phyloP scores from a whole-genome alignment of 2,113 vertebrate species.

The Bufo gargarizans region DNA sequence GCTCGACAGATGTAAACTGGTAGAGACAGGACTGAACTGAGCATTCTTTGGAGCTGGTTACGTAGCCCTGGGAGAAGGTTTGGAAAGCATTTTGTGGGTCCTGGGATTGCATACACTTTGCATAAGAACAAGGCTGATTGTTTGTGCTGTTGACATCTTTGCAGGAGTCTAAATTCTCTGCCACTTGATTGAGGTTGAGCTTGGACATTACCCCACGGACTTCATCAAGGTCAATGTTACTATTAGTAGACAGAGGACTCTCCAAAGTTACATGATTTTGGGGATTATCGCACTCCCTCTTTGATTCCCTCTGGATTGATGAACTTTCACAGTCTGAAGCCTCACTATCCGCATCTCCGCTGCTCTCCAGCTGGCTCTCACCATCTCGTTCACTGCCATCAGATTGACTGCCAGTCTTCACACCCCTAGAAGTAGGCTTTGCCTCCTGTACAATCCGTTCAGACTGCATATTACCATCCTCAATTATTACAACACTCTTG shows the following conservation, averaged over 20 bases:
- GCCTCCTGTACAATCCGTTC: slow-evolving; percentile 44
- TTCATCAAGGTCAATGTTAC: slow-evolving; percentile 62
- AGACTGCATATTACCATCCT: slow-evolving; percentile 63
- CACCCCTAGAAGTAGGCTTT: background rate
- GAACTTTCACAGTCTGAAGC: slow-evolving; percentile 87
- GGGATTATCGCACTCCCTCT: slow-evolving; percentile 22
- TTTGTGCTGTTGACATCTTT: slow-evolving; percentile 58
- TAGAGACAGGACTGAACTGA: slow-evolving; percentile 96
- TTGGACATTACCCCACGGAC: slow-evolving; percentile 80
- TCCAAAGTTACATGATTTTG: slow-evolving; percentile 25
- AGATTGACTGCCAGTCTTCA: slow-evolving; percentile 78
- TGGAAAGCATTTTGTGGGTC: slow-evolving; percentile 87
- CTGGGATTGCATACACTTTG: slow-evolving; percentile 60
- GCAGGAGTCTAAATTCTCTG: slow-evolving; percentile 65
- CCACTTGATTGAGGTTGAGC: slow-evolving; percentile 71
- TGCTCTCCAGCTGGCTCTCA: slow-evolving; percentile 82
- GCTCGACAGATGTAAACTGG: slow-evolving; percentile 94
- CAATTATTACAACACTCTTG: slow-evolving; percentile 62
- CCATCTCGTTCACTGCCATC: slow-evolving; percentile 89
- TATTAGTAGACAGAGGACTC: slow-evolving; percentile 57
- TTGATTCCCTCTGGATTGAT: slow-evolving; percentile 57
- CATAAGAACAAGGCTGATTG: slow-evolving; percentile 63
- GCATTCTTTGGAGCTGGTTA: slow-evolving; percentile 93
- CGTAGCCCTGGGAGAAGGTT: slow-evolving; percentile 90
- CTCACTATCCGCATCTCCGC: slow-evolving; percentile 93